Base-by-base conservation (phyloP, 64 coral and sea anemone species). In the Stichodactyla mertensii region DNA sequence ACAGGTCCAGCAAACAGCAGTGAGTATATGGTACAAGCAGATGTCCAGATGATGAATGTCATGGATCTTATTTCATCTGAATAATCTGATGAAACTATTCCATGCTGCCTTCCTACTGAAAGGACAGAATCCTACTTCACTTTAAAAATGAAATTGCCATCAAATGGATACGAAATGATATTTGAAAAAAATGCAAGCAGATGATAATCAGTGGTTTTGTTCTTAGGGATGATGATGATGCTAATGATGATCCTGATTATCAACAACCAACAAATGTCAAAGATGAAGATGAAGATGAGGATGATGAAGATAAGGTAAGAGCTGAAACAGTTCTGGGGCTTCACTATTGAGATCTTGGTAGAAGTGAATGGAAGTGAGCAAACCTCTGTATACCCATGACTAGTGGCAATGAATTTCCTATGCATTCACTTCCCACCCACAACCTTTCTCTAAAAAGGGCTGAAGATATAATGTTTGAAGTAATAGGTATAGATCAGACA, bases 191-290 rank as follows among this genome's bases (percentile, higher is more conserved):
- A 45, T 45, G 36, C 1, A 45, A 45, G 36, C 1, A 45, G 36
- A 45, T 45, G 1, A 45, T 45, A 45, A 45, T 58, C 56, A 58
- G 10, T 24, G 4, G 16, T 82, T 85, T 20, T 64, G 28, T 92
- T 36, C 69, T 55, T 55, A 92, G 90, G 64, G 85, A 93, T 60
- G 94, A 97, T 16, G 94, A 93, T 84, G 92, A 93, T 16, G 82
- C 82, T 56, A 89, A 97, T 87, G 91, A 92, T 55, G 94, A 96
- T 55, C 94, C 94, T n/a, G 94, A 97, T 69, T 97, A 97, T 87
- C 91, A 97, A 12, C 94, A 88, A n/a, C 92, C 94, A 54, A 80
- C 90, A 61, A 97, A 92, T 55, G 52, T 71, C 19, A 87, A 88
- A 80, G 87, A 95, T 71, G 94, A 97, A 16, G 94, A 96, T 10